phyloP scores from a whole-genome alignment of 53 echinoderm and acorn worm species.

The Holothuria scabra region DNA sequence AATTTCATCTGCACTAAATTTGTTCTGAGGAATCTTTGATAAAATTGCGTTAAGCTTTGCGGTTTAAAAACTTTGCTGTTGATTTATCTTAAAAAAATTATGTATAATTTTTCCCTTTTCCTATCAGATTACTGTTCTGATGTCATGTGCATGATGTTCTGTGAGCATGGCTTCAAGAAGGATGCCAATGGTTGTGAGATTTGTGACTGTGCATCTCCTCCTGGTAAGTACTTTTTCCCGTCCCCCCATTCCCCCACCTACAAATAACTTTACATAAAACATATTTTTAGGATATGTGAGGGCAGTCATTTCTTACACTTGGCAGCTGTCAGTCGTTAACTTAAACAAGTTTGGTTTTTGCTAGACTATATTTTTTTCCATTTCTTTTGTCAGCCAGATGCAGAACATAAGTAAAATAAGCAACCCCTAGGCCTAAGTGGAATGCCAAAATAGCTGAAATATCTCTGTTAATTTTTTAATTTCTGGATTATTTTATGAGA shows the following conservation, averaged over 20 bases:
- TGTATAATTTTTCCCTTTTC: not conserved
- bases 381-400: not conserved
- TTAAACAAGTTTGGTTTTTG: too few species aligned
- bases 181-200: slow-evolving; percentile 59
- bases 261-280: too few species aligned
- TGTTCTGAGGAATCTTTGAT: too few species aligned
- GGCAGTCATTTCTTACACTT: too few species aligned
- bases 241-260: not conserved
- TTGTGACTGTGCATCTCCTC: slow-evolving; percentile 47
- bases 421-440: not conserved
- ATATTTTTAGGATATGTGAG: too few species aligned
- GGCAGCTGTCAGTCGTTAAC: too few species aligned
- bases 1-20: too few species aligned
- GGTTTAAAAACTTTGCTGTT: not conserved
- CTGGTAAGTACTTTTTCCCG: not conserved
- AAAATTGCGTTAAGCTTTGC: too few species aligned
- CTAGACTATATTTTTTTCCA: too few species aligned
- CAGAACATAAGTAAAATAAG: not conserved
- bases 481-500: too few species aligned
- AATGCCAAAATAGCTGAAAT: not conserved
- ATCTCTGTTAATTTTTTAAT: not conserved
- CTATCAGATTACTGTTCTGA: slow-evolving; percentile 55
- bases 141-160: slow-evolving; percentile 54
- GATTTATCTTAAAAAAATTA: not conserved
- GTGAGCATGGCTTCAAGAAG: slow-evolving; percentile 58